A percentile compares a stretch with the other conserved stretches of the same genome.
phyloP scores from a whole-genome alignment of 2,113 vertebrate species.

The Chaetura pelagica region DNA sequence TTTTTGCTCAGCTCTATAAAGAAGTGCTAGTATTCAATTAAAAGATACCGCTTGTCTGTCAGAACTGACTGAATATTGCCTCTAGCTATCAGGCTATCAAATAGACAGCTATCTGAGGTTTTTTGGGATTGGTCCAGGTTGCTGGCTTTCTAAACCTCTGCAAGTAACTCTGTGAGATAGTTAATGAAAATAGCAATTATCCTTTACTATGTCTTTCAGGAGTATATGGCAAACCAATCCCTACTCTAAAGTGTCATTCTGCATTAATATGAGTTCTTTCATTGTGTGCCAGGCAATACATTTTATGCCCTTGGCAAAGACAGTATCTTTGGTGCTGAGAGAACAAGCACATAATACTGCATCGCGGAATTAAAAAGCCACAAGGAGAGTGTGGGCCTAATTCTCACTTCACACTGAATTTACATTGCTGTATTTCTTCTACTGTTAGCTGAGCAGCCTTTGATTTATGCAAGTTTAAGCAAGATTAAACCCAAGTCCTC shows the following conservation, averaged over 20 bases:
- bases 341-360: neutral
- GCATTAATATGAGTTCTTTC: neutral
- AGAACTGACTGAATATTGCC: neutral
- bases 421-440: neutral
- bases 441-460: neutral
- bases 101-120: neutral
- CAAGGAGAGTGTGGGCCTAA: neutral
- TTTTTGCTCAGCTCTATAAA: neutral
- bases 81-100: neutral
- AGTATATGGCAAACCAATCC: neutral
- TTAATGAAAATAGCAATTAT: conserved; percentile 22
- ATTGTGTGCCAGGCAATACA: neutral
- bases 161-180: neutral
- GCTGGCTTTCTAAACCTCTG: neutral
- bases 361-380: neutral
- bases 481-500: neutral
- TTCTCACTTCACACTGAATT: neutral
- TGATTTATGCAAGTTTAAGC: neutral
- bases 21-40: neutral
- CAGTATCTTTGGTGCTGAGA: neutral
- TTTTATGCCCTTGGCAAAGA: neutral
- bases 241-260: neutral
- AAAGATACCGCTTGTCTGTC: neutral
- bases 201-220: neutral
- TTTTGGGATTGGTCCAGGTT: neutral